A percentile compares a stretch with the other conserved stretches of the same genome.
Evolutionary conservation across 2,797 vertebrate genomes (phyloP).

Genomic region (Chaetodon trifasciatus): DNA sequence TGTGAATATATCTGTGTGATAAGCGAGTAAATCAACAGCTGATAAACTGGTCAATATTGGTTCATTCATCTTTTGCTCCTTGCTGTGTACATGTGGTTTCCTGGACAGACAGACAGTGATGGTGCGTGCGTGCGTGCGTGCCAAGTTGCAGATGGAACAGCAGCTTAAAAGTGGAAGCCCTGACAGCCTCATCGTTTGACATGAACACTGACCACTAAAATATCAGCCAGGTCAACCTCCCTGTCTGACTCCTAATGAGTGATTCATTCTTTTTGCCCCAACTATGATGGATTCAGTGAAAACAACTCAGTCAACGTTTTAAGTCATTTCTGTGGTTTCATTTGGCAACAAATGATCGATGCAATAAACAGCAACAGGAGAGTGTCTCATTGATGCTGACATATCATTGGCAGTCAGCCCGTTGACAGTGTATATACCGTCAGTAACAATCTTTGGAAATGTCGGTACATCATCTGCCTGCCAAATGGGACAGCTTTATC

Average conservation of each 20-base stretch:
- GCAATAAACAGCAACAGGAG: background rate
- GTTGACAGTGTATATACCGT: background rate
- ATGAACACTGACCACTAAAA: background rate
- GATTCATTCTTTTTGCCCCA: background rate
- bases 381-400: background rate
- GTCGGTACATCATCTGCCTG: background rate
- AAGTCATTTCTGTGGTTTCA: slow-evolving; percentile 4
- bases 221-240: background rate
- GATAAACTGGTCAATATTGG: no score
- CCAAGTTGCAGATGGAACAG: background rate
- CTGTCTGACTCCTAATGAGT: background rate
- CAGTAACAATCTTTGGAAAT: background rate
- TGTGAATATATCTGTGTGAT: background rate
- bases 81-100: no score
- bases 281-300: background rate
- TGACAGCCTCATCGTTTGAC: background rate
- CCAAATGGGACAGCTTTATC: background rate
- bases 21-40: no score
- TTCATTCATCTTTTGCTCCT: no score
- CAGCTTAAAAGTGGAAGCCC: background rate
- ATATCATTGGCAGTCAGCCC: background rate
- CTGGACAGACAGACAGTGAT: background rate
- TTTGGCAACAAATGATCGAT: background rate
- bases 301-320: background rate
- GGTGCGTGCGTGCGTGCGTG: background rate